Evolutionary conservation across 1,140 invertebrate genomes (phyloP).

Genomic region (Bombus confusus): DNA sequence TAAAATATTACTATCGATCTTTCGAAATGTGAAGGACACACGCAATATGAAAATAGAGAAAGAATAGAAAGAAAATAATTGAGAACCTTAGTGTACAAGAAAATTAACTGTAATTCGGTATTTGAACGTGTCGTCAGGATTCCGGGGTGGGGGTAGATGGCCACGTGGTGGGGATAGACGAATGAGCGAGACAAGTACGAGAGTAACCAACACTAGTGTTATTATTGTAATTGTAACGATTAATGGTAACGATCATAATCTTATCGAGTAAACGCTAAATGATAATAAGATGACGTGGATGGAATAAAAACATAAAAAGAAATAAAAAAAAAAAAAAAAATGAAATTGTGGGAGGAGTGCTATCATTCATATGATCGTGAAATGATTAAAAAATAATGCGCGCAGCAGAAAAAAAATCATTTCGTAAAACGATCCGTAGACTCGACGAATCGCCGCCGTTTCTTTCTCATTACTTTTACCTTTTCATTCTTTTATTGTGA

Average conservation of each 20-base stretch:
- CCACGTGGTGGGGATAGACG: conserved; percentile 16
- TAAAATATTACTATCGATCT: background rate
- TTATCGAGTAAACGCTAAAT: conserved; percentile 75
- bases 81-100: background rate
- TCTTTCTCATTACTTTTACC: conserved; percentile 46
- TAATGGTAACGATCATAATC: conserved; percentile 81
- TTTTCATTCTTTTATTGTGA: conserved; percentile 46
- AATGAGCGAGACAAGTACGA: background rate
- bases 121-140: conserved; percentile 19
- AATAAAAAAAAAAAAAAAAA: conserved; percentile 13
- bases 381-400: conserved; percentile 75
- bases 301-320: conserved; percentile 43
- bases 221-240: conserved; percentile 82
- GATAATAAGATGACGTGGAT: conserved; percentile 56
- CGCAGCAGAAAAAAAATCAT: conserved; percentile 71
- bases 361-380: conserved; percentile 53
- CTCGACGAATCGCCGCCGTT: conserved; percentile 44
- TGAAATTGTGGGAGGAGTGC: conserved; percentile 36
- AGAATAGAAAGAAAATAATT: background rate
- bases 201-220: conserved; percentile 79
- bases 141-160: conserved; percentile 3
- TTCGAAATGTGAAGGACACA: background rate
- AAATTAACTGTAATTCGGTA: conserved; percentile 1
- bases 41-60: background rate
- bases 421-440: conserved; percentile 79